phyloP scores from a whole-genome alignment of 2,113 vertebrate species.

The Tapirus terrestris region DNA sequence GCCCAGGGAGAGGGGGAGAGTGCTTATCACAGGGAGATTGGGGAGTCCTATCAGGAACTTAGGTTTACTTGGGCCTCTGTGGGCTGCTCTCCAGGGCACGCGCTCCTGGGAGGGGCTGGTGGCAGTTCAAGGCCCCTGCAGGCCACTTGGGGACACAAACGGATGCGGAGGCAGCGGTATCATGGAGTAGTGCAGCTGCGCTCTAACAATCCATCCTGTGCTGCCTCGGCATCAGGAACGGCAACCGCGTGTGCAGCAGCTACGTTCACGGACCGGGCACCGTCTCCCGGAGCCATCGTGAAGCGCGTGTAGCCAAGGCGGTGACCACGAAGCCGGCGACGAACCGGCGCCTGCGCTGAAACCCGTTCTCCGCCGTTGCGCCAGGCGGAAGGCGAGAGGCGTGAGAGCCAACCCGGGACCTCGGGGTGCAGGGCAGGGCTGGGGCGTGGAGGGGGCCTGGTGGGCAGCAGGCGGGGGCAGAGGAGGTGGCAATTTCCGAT shows the following conservation, averaged over 20 bases:
- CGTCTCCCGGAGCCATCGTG: neutral
- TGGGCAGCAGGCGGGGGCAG: no score
- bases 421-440: neutral
- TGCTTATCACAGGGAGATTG: neutral
- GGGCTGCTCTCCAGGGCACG: neutral
- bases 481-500: neutral
- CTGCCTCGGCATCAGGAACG: neutral
- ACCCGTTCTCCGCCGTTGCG: neutral
- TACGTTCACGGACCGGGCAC: neutral
- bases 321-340: neutral
- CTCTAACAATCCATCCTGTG: neutral
- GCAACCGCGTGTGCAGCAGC: neutral
- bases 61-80: neutral
- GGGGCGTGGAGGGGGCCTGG: no score
- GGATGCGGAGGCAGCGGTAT: neutral
- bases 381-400: neutral
- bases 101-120: neutral
- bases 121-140: neutral
- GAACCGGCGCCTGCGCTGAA: neutral
- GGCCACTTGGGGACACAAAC: neutral
- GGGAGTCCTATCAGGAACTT: neutral
- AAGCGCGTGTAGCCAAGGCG: neutral
- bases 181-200: neutral
- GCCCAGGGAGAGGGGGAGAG: neutral
- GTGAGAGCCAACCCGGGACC: neutral